These are phyloP conservation scores for Scytalopus superciliaris DNA, from an alignment of 2,113 vertebrate species.

Conservation along the genomic window DNA sequence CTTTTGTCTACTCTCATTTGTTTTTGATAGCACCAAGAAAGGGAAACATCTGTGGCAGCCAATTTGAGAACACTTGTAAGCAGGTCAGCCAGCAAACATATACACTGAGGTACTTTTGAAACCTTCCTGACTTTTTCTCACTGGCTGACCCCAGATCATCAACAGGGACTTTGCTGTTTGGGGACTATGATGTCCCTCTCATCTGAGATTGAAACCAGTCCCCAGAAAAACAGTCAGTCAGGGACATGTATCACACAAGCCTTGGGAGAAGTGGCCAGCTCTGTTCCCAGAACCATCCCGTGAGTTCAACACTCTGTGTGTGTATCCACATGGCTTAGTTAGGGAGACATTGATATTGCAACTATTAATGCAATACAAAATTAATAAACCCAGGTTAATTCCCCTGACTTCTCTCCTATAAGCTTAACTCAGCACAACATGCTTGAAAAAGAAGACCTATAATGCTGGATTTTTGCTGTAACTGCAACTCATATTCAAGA, in stretches of 20 bases:
- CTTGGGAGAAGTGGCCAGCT: background rate
- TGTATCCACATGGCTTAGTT: background rate
- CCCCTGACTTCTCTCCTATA: background rate
- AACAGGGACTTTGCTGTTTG: background rate
- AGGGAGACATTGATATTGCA: background rate
- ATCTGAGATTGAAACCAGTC: background rate
- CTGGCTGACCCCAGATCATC: background rate
- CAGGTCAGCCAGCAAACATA: background rate
- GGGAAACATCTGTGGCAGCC: background rate
- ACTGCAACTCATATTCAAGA: background rate
- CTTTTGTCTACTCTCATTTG: background rate
- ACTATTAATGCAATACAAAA: background rate
- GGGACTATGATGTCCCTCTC: background rate
- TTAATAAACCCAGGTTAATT: background rate
- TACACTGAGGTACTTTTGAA: background rate
- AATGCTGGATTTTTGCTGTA: background rate
- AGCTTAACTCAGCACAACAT: background rate
- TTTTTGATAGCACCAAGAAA: background rate
- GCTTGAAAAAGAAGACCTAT: background rate
- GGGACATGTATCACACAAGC: background rate
- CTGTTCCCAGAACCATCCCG: background rate
- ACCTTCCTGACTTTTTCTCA: background rate
- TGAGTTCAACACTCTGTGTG: fast-evolving
- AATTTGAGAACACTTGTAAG: background rate
- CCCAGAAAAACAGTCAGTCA: background rate